phyloP scores from a whole-genome alignment of 2,888 invertebrate genomes.

The Carpatolechia fugitivella region DNA sequence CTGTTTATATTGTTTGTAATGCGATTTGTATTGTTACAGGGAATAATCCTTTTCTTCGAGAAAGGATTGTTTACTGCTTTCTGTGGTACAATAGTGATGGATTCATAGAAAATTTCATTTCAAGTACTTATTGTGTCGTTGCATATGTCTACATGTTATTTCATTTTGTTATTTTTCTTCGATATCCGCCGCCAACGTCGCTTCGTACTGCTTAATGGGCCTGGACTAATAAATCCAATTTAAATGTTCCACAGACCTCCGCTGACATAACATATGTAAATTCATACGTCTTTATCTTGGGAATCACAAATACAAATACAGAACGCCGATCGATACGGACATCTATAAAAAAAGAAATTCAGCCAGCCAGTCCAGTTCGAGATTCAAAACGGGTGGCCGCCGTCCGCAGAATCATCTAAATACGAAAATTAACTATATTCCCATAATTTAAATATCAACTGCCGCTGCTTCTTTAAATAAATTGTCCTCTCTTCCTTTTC shows the following conservation, averaged over 20 bases:
- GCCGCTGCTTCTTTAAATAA: conserved; percentile 35
- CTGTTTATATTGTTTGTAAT: conserved; percentile 63
- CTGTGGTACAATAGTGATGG: conserved; percentile 13
- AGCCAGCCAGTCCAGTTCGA: conserved; percentile 58
- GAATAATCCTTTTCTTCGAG: conserved; percentile 52
- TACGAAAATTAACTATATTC: conserved; percentile 76
- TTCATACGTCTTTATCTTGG: conserved; percentile 76
- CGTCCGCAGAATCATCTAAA: conserved; percentile 68
- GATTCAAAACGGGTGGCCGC: conserved; percentile 71
- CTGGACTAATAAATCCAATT: conserved; percentile 77
- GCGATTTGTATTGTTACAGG: conserved; percentile 59
- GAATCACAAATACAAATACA: conserved; percentile 74
- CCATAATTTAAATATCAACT: conserved; percentile 74
- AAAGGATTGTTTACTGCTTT: conserved; percentile 47
- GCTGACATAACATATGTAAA: conserved; percentile 77
- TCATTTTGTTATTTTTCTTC: conserved; percentile 5
- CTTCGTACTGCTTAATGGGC: conserved; percentile 53
- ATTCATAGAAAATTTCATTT: conserved; percentile 22
- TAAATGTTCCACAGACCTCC: conserved; percentile 71
- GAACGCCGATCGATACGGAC: conserved; percentile 59
- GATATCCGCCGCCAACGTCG: conserved; percentile 57
- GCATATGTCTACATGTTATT: conserved; percentile 22
- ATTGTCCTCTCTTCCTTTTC: conserved; percentile 30
- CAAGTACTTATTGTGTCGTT: conserved; percentile 7
- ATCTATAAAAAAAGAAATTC: conserved; percentile 51